Base-by-base conservation (phyloP, 1,140 invertebrate genomes). In the Aphidius ervi region DNA sequence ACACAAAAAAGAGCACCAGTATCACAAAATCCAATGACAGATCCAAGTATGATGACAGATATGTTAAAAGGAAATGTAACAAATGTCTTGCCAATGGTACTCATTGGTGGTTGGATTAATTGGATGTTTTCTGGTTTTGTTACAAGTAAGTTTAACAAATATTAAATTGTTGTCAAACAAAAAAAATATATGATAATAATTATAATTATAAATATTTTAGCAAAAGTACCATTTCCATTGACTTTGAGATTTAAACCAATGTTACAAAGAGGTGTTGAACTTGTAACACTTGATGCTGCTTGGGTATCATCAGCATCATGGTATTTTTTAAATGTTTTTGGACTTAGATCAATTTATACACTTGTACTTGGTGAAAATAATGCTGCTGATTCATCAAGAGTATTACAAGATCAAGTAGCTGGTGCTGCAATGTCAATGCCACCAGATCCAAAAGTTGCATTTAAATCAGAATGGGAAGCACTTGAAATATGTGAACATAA, bases 111-210 rank as follows among this genome's bases (percentile, higher is more conserved):
- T 10, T 99, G 97, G 97, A 99, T 99, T 67, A 99, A 99, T 76
- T 99, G 97, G 97, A 98, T 98, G 83, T 99, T 99, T 79, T 98
- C 96, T 62, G 98, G 98, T 54, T 99, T 99, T 80, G 92, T 99
- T 46, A 99, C 97, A 53, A 99, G 91, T 91, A 85, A 82, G 82
- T 16, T 16, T 16, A 16, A 16, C 16, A 10, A 39, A 41, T 48
- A n/a, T 10, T 40, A 20, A 9, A 48, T 41, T 46, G 8, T 58
- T 49, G 20, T 9, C 10, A 20, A 37, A 39, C 4, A 40, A 52
- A 50, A 43, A n/a, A 48, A 23, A 43, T 50, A 39, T 9, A 41
- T 10, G 54, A 56, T 50, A 10, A 47, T 43, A 54, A 52, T 58
- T 16, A 16, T 50, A 16, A 53, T 56, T n/a, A 41, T 31, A 4